Evolutionary conservation across 2,888 invertebrate species (phyloP).

Genomic region (Chaitophorus viminalis): DNA sequence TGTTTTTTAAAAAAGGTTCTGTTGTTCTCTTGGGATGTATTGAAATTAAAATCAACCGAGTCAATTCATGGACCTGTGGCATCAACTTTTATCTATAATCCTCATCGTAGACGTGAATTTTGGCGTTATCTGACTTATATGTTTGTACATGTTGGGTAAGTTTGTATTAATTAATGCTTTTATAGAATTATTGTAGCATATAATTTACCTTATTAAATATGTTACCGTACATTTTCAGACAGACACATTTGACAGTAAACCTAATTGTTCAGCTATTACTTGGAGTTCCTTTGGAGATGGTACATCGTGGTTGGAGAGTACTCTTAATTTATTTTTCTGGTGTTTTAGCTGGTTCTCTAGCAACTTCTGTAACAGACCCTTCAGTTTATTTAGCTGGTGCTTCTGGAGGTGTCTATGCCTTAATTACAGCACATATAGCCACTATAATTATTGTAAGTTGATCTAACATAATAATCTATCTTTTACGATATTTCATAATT

Average conservation of each 20-base stretch:
- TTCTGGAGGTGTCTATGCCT: constrained; percentile 93
- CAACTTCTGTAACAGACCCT: constrained; percentile 83
- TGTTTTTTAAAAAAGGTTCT: constrained; percentile 42
- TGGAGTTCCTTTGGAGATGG: constrained; percentile 95
- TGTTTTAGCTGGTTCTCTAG: constrained; percentile 85
- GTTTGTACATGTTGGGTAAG: constrained; percentile 94
- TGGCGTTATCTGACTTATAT: constrained; percentile 97
- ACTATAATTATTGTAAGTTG: constrained; percentile 83
- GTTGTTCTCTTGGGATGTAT: constrained; percentile 62
- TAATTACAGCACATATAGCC: constrained; percentile 92
- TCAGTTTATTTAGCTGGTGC: constrained; percentile 88
- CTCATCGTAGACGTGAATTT: constrained; percentile 82
- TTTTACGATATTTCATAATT: too few species aligned
- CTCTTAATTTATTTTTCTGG: constrained; percentile 84
- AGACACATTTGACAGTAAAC: constrained; percentile 89
- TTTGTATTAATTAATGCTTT: constrained; percentile 60
- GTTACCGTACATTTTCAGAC: constrained; percentile 69
- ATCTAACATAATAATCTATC: background rate
- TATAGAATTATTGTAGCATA: background rate
- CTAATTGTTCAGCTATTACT: constrained; percentile 90
- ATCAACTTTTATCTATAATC: constrained; percentile 87
- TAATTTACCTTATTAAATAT: background rate
- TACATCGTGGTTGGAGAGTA: constrained; percentile 95
- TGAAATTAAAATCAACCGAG: constrained; percentile 60
- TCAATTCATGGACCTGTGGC: constrained; percentile 76